Evolutionary conservation across 1,140 invertebrate species (phyloP).

Genomic region (Microvelia longipes): DNA sequence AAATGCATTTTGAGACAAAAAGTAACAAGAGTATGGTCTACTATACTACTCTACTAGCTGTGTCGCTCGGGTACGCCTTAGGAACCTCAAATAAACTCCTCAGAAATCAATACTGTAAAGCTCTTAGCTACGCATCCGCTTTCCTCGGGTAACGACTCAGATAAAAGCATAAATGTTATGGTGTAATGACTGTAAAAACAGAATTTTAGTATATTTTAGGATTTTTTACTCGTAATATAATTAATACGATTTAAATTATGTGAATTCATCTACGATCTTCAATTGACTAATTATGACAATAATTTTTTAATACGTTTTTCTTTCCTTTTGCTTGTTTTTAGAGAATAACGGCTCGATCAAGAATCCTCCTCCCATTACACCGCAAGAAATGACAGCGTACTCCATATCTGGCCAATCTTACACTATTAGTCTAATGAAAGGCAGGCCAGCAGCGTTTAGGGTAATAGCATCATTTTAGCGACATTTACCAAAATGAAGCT

Average conservation of each 20-base stretch:
- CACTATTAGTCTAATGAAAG: background rate
- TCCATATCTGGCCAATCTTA: background rate
- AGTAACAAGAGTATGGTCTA: no score
- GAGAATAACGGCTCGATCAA: background rate
- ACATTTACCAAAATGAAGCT: background rate
- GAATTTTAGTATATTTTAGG: no score
- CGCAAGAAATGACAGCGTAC: background rate
- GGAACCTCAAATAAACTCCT: no score
- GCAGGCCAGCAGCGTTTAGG: background rate
- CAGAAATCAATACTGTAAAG: no score
- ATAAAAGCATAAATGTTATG: no score
- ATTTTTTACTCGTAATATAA: background rate
- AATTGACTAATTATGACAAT: background rate
- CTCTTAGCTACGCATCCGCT: no score
- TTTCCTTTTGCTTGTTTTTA: no score
- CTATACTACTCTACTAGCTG: no score
- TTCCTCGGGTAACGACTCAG: no score
- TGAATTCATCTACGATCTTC: background rate
- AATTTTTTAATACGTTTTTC: background rate
- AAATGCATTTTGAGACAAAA: no score
- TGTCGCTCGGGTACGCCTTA: no score
- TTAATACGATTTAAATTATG: background rate
- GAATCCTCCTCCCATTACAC: background rate
- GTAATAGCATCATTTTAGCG: background rate
- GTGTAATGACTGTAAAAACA: no score